Evolutionary conservation across 2,888 invertebrate genomes (phyloP).

Genomic region (Hydroisotoma schaefferi): DNA sequence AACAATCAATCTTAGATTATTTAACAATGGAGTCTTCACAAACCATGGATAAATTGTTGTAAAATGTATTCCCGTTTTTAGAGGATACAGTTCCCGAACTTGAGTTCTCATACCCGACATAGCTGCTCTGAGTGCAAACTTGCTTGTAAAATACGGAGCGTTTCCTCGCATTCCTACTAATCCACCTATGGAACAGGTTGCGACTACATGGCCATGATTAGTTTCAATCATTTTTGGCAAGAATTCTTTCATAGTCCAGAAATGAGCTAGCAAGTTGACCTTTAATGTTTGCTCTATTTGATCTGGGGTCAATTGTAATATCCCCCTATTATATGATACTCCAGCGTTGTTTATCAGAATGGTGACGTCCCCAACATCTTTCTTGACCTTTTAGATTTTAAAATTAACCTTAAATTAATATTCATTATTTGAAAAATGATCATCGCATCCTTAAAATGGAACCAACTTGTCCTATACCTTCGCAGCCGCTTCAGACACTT

Average conservation of each 20-base stretch:
- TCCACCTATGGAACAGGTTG: slow-evolving; percentile 63
- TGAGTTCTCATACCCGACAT: slow-evolving; percentile 1
- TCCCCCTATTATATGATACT: slow-evolving; percentile 72
- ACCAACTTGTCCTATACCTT: background rate
- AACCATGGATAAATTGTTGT: slow-evolving; percentile 11
- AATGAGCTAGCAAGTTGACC: slow-evolving; percentile 61
- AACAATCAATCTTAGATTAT: too few species aligned
- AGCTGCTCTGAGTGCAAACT: slow-evolving; percentile 7
- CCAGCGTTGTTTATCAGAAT: slow-evolving; percentile 78
- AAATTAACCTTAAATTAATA: too few species aligned
- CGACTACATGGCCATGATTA: slow-evolving; percentile 62
- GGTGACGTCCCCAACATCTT: slow-evolving; percentile 59
- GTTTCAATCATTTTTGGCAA: slow-evolving; percentile 61
- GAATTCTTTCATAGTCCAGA: slow-evolving; percentile 62
- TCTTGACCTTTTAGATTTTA: slow-evolving; percentile 53
- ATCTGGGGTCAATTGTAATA: slow-evolving; percentile 58
- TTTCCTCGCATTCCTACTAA: slow-evolving; percentile 48
- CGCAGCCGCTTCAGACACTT: background rate
- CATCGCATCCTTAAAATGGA: too few species aligned
- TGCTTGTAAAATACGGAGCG: background rate
- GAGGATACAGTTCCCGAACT: background rate
- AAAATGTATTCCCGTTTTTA: background rate
- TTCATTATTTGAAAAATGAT: too few species aligned
- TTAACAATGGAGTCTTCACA: slow-evolving; percentile 6
- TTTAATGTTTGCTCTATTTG: slow-evolving; percentile 60